Evolutionary conservation across 1,140 invertebrate species (phyloP), one percentile per base, ranked within the genome.

Genomic region (Dreissena polymorpha): DNA sequence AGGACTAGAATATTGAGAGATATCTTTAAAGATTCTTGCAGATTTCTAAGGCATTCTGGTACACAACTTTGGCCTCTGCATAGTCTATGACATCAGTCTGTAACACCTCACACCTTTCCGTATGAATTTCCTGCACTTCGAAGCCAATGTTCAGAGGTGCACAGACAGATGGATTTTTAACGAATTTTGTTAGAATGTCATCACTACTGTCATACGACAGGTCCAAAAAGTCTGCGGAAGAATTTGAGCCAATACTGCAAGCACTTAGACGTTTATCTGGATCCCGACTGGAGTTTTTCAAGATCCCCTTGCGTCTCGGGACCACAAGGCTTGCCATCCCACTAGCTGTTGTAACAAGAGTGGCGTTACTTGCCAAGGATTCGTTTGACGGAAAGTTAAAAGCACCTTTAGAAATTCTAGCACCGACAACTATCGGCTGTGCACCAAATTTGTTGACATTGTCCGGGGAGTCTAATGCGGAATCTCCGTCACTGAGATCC

Each of bases 131-230:
- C 55, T 23, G 60, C 69, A 78, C 23, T 71, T 77, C 50, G 50
- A 51, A 18, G 21, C 53, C 23, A 68, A 65, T 73, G 39, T 85
- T 63, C 63, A 51, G 51, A 25, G 53, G n/a, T 39, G 57, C 65
- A 27, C 53, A 68, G 51, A 39, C 55, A 23, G 50, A 57, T 39
- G 81, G 25, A 53, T 29, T 25, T 70, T 53, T 83, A 75, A 68
- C 74, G 51, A 29, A 86, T 14, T 60, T 49, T 18, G 29, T 86
- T 53, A 55, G 86, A 55, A 69, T 82, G 23, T 88, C 88, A 18
- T 92, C 91, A 21, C 79, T 80, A 72, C 91, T 92, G 84, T 92
- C 91, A 64, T 92, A 92, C 5, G 90, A 92, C 83, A 92, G 90
- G 83, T 92, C 90, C 23, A 92, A 83, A 73, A 92, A 89, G 79